Base-by-base conservation (phyloP, 2,797 vertebrate genomes). In the Lacerta bilineata region DNA sequence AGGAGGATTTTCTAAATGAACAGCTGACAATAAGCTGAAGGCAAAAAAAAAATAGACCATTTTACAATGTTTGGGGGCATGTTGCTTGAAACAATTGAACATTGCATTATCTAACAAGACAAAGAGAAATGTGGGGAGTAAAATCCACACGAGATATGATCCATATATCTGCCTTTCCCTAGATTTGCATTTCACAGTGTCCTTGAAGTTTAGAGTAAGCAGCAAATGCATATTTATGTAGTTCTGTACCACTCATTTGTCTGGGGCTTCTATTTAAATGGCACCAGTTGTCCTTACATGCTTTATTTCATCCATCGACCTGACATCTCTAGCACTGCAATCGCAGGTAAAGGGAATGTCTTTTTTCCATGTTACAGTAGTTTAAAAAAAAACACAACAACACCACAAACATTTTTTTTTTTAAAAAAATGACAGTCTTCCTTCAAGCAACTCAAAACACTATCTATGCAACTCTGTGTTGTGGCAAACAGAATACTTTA, bases 1-100 rank as follows among this genome's bases (percentile, higher is more conserved):
- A 90, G 77, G 66, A 92, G 92, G 88, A 83, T 84, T 89, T 90
- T 92, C 80, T 90, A 91, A 93, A 92, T 86, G 89, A 88, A 92
- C 72, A 87, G 74, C 84, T 78, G 59, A 89, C 83, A 90, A 81
- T 72, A 94, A 93, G 71, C 79, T 66, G 25, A 86, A 87, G n/a
- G 77, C 39, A 8, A 72, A 20, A 50, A 92, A 88, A 66, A 11
- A 61, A 36, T 15, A 83, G 8, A 80, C 91, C 15, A 46, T 8
- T 33, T n/a, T 46, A 59, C 41, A 10, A 82, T 86, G n/a, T 39
- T 59, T 74, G 55, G 1, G 10, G 29, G 72, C 11, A 66, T 36
- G 74, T n/a, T 36, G 11, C n/a, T 43, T 33, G 46, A 75, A 85
- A 83, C 90, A 25, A 80, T 50, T 13, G 71, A 5, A 9, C 8